These are phyloP conservation scores for Tenodera sinensis DNA, from an alignment of 2,888 invertebrate genomes.

Conservation along the genomic window DNA sequence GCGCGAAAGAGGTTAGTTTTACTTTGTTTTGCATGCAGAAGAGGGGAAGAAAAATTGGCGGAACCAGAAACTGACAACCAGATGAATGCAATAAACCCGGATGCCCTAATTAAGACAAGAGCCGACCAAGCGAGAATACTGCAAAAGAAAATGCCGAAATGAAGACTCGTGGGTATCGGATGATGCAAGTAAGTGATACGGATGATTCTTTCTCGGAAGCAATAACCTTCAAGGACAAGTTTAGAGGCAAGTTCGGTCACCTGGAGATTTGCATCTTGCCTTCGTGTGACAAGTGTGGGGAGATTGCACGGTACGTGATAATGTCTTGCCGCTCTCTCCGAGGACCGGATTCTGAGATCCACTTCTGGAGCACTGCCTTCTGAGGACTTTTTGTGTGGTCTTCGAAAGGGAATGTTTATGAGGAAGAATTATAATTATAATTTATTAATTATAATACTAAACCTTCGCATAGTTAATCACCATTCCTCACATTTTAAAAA, in stretches of 20 bases:
- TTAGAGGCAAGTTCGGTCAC: not conserved
- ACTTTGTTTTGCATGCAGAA: too few relatives aligned
- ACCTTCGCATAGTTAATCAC: too few relatives aligned
- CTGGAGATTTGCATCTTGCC: not conserved
- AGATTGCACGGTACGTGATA: not conserved
- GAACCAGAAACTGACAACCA: too few relatives aligned
- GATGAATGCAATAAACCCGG: not conserved
- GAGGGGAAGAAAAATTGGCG: too few relatives aligned
- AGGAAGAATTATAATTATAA: too few relatives aligned
- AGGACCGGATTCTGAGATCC: not conserved
- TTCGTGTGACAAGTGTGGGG: not conserved
- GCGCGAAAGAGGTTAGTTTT: too few relatives aligned
- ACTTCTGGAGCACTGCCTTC: not conserved
- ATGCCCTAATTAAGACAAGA: not conserved
- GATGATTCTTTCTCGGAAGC: not conserved
- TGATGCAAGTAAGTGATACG: not conserved
- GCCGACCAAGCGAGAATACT: not conserved
- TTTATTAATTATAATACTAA: too few relatives aligned
- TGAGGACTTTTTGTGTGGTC: too few relatives aligned
- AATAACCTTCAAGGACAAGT: not conserved
- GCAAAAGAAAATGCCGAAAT: not conserved
- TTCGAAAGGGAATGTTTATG: too few relatives aligned
- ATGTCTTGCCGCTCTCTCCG: not conserved
- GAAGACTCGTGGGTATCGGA: not conserved
- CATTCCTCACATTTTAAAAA: too few relatives aligned